Conservation (phyloP, 1,140 invertebrate species). For the Zelostemma sp. region DNA sequence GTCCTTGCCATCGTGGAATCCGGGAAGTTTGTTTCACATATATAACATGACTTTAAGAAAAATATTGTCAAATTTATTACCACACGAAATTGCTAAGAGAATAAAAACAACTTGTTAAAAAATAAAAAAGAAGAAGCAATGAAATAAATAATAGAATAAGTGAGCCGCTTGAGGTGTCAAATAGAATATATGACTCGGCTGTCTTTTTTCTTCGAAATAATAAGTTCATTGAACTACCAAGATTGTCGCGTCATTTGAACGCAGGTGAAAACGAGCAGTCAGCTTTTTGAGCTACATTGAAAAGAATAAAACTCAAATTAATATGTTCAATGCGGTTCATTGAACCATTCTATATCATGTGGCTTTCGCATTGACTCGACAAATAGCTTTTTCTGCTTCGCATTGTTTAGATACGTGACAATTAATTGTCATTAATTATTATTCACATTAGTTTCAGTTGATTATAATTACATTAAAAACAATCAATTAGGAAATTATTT, state of each 20-base stretch:
- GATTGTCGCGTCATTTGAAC: constrained; percentile 34
- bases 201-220: constrained; percentile 1
- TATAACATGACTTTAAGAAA: constrained; percentile 33
- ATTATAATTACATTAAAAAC: too few species aligned
- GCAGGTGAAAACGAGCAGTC: constrained; percentile 49
- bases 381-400: constrained; percentile 51
- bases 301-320: constrained; percentile 47
- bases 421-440: too few species aligned
- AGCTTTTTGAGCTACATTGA: constrained; percentile 44
- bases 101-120: constrained; percentile 8
- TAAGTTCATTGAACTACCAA: constrained; percentile 44
- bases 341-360: constrained; percentile 55
- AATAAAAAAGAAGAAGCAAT: constrained; percentile 1
- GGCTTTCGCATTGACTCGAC: constrained; percentile 52
- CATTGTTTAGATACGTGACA: constrained; percentile 41
- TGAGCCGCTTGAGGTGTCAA: too few species aligned
- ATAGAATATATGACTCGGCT: neutral
- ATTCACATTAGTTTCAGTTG: too few species aligned
- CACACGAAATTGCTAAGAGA: too few species aligned
- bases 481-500: too few species aligned
- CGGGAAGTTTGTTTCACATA: constrained; percentile 44
- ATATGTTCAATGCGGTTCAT: constrained; percentile 47
- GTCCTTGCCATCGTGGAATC: constrained; percentile 59
- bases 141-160: too few species aligned
- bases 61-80: constrained; percentile 11